phyloP scores from a whole-genome alignment of 2,113 vertebrate species.

The Henicopernis longicauda region DNA sequence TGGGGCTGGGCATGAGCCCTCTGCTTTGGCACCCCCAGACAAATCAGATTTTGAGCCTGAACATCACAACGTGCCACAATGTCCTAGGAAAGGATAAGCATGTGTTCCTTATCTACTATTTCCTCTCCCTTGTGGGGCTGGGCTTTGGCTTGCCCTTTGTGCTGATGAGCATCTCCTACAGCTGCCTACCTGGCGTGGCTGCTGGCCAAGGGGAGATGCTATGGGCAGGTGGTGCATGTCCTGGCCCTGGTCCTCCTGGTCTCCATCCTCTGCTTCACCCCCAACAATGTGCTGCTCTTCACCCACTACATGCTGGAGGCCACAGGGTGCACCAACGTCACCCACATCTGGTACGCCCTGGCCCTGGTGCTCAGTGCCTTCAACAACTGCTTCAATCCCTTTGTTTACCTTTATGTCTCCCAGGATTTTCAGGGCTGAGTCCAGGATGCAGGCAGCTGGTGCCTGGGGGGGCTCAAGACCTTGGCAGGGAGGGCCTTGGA shows the following conservation, averaged over 20 bases:
- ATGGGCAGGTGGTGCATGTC: neutral
- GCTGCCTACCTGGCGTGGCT: slow-evolving; percentile 1
- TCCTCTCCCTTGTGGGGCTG: slow-evolving; percentile 24
- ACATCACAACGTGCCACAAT: slow-evolving; percentile 40
- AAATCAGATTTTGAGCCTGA: neutral
- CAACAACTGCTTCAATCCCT: slow-evolving; percentile 64
- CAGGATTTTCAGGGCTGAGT: slow-evolving; percentile 35
- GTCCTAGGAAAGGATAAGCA: neutral
- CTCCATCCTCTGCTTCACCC: slow-evolving; percentile 58
- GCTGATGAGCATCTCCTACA: slow-evolving; percentile 39
- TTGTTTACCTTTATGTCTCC: slow-evolving; percentile 51
- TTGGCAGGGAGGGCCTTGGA: rapidly evolving
- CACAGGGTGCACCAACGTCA: neutral
- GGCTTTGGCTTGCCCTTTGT: slow-evolving; percentile 46
- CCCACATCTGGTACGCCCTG: slow-evolving; percentile 3
- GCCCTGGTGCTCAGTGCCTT: slow-evolving; percentile 21
- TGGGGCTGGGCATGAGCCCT: neutral
- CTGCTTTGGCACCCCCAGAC: slow-evolving; percentile 18
- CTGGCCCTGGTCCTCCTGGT: slow-evolving; percentile 42
- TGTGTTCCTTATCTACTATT: neutral
- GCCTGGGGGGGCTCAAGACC: neutral
- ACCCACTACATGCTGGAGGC: neutral
- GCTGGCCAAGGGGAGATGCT: neutral
- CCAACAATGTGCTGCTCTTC: slow-evolving; percentile 61
- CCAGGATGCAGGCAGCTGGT: neutral